Evolutionary conservation across 1,140 invertebrate species (phyloP), one percentile per base, ranked within the genome.

Genomic region (Drosophila gunungcola): DNA sequence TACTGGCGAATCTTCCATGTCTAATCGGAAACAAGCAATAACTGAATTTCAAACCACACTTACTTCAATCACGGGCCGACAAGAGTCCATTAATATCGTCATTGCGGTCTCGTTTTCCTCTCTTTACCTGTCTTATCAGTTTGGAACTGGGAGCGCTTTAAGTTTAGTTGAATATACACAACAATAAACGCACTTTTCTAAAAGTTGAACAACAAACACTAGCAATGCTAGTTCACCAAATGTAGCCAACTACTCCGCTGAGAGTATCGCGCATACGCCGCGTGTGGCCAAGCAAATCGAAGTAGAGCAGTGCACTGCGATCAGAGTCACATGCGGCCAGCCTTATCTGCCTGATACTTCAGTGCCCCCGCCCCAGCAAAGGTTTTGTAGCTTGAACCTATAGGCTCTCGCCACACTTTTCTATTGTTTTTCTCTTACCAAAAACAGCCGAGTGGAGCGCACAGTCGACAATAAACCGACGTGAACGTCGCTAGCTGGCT

Each of bases 261-360:
- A 58, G 58, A 76, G 77, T 73, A 78, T 60, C 62, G 61, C 80
- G 73, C 68, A 88, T 84, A 88, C 84, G 84, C 53, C 80, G 73
- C 54, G 80, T 81, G 64, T 54, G 48, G 65, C 83, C 57, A 45
- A 60, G 63, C 65, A 72, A 70, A 70, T 7, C 34, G 42, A 70
- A 72, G 13, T 70, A n/a, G 64, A 70, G 52, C 67, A 53, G 7
- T 25, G 10, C 25, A 53, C 3, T 32, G 27, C 60, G 42, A 60
- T 62, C 29, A 41, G 43, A 68, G 80, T 88, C 84, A 89, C 84
- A 89, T 88, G 84, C 61, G 68, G 52, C 53, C 11, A 21, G 41
- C 13, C 38, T 62, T 67, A 70, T 70, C 73, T 60, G 21, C 9
- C 12, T 5, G 48, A 53, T 53, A 48, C 60, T 34, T 39, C n/a